A percentile compares a stretch with the other conserved stretches of the same genome.
Conservation (phyloP, 2,888 invertebrate species). For the Dynastes maya region DNA sequence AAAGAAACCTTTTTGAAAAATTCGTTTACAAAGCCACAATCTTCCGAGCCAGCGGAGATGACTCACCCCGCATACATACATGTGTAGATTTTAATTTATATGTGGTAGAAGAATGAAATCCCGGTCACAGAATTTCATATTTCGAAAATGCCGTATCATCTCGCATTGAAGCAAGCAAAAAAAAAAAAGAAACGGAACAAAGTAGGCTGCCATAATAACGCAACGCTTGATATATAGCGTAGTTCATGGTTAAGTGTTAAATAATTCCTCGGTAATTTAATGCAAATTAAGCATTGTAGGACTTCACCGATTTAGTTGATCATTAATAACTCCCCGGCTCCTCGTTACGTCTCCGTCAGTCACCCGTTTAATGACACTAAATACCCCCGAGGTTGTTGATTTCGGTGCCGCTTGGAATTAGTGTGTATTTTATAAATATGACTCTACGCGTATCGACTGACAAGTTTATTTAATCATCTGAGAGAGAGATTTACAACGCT, state of each 20-base stretch:
- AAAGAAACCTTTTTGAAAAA: no score
- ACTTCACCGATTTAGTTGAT: constrained; percentile 37
- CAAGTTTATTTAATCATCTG: constrained; percentile 40
- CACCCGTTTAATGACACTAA: constrained; percentile 34
- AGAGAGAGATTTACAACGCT: constrained; percentile 10
- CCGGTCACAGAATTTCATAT: constrained; percentile 24
- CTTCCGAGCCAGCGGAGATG: no score
- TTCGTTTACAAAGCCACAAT: no score
- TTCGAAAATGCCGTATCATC: constrained; percentile 5
- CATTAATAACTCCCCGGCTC: constrained; percentile 33
- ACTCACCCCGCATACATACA: not conserved
- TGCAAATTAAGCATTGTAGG: constrained; percentile 39
- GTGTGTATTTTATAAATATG: constrained; percentile 33
- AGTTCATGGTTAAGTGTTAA: constrained; percentile 36
- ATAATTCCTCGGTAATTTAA: constrained; percentile 42
- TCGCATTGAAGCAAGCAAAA: no score
- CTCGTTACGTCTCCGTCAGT: not conserved
- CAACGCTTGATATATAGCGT: constrained; percentile 22
- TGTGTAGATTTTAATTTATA: not conserved
- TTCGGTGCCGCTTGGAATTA: not conserved
- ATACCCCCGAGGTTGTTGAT: constrained; percentile 21
- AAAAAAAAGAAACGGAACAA: constrained; percentile 11
- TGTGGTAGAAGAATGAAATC: not conserved
- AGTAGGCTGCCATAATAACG: not conserved
- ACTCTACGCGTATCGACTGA: constrained; percentile 30